Base-by-base conservation (phyloP, 2,888 invertebrate species). In the Drosophila putrida region DNA sequence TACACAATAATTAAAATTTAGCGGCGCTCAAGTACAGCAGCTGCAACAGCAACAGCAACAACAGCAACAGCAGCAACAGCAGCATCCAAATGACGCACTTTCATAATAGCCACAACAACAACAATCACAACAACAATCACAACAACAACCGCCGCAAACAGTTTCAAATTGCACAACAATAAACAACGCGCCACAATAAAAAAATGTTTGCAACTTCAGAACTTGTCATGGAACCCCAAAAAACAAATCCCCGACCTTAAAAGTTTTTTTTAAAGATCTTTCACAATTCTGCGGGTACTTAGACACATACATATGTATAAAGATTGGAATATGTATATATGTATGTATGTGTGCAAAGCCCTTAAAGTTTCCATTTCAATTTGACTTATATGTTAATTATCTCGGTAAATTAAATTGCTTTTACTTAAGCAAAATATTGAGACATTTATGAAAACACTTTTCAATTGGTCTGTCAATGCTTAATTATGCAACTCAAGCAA, bases 1-100 rank as follows among this genome's bases (percentile, higher is more conserved):
- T 75, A 66, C 67, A 84, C 73, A 72, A 81, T 83, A 80, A 90
- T 82, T 75, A 82, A 81, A 89, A 68, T 82, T 77, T 77, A 77
- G 80, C 71, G 69, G 67, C 67, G 71, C 68, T 83, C 78, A 78
- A 79, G 77, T 75, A 33, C 44, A 51, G 43, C 57, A 25, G 4
- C 36, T 43, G 31, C 36, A 25, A 20, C 57, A 36, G 13, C 64
- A 36, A 13, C 58, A 58, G n/a, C 43, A 46, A 20, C 53, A 51
- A 25, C 53, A 38, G 11, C 46, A 57, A 33, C 51, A 44, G 9
- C 50, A 55, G 9, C 41, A 25, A 11, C 47, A n/a, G 41, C 36
- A 27, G 43, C 44, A 15, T 36, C n/a, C 28, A 67, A 84, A 75
- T 71, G 80, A 74, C 74, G 83, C 87, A 80, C 81, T 69, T 74